Base-by-base conservation (phyloP, 2,888 invertebrate species). In the Polyommatus iphigenia region DNA sequence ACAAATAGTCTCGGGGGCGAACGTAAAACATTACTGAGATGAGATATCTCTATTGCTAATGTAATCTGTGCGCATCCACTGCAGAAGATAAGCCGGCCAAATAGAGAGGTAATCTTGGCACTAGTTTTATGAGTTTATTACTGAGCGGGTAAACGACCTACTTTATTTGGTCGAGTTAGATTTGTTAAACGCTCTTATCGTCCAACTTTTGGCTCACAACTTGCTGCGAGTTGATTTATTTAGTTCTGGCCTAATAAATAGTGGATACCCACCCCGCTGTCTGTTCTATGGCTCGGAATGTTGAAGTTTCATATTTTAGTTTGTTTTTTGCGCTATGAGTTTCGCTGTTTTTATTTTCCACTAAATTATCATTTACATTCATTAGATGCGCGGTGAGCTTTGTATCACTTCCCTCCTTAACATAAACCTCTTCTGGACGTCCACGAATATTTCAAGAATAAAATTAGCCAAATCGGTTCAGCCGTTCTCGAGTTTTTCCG, bases 81-180 rank as follows among this genome's bases (percentile, higher is more conserved):
- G 87, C 85, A 82, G 83, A 80, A 88, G 92, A 93, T 92, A 93
- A 92, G 90, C 88, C 88, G 86, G 84, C 87, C 88, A 92, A 93
- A 92, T 93, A 91, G 88, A 90, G 89, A 88, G 87, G 90, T 91
- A 91, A 92, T 92, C 91, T 89, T 85, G 81, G 81, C 85, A 85
- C 85, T 85, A 83, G 87, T 85, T 85, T 86, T 87, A 89, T 86
- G 87, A 85, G 85, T 89, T 88, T 87, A 88, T 88, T 87, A 86
- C 84, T 78, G 79, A 78, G 80, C 81, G 84, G 86, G 85, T 86
- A 89, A 85, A 88, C 83, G 89, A 90, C 88, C 90, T 86, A 87
- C 83, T 87, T 85, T 82, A 87, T 88, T 88, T 83, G 81, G 86
- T 81, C 81, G 86, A 80, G 83, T 88, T 87, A 83, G 80, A 87